A percentile compares a stretch with the other conserved stretches of the same genome.
phyloP scores from a whole-genome alignment of 1,140 invertebrate species.

The Thaumatotibia leucotreta region DNA sequence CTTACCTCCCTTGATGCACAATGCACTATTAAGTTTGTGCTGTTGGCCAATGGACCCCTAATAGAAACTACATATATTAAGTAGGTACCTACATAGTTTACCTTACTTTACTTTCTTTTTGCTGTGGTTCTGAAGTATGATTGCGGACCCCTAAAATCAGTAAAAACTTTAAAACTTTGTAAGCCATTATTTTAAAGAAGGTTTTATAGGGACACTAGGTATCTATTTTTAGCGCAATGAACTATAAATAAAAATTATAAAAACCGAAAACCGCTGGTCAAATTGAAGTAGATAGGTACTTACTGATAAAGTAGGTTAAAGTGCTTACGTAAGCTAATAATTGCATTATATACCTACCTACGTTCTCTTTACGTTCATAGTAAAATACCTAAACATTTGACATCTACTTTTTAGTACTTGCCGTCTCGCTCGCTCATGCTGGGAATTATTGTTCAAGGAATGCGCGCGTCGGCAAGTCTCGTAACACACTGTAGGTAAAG shows the following conservation, averaged over 20 bases:
- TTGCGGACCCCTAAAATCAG: no score
- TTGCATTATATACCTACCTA: conserved; percentile 73
- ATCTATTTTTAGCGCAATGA: neutral
- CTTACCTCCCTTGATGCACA: no score
- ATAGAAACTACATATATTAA: no score
- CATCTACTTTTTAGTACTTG: conserved; percentile 69
- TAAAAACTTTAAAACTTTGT: no score
- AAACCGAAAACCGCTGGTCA: conserved; percentile 32
- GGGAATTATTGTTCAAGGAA: conserved; percentile 71
- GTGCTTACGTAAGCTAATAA: conserved; percentile 70
- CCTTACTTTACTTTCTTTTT: no score
- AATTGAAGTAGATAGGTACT: conserved; percentile 36
- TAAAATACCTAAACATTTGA: conserved; percentile 76
- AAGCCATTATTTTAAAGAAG: no score
- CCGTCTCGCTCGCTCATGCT: conserved; percentile 59
- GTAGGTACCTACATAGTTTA: no score
- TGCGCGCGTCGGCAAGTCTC: conserved; percentile 73
- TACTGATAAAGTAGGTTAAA: conserved; percentile 67
- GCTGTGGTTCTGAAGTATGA: no score
- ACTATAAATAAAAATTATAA: conserved; percentile 17
- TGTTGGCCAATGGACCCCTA: no score
- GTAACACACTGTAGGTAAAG: conserved; percentile 39
- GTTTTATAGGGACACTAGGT: no score
- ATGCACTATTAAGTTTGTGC: no score
- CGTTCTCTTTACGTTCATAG: conserved; percentile 69